Base-by-base conservation (phyloP, 2,888 invertebrate species). In the Leucophora obtusa region DNA sequence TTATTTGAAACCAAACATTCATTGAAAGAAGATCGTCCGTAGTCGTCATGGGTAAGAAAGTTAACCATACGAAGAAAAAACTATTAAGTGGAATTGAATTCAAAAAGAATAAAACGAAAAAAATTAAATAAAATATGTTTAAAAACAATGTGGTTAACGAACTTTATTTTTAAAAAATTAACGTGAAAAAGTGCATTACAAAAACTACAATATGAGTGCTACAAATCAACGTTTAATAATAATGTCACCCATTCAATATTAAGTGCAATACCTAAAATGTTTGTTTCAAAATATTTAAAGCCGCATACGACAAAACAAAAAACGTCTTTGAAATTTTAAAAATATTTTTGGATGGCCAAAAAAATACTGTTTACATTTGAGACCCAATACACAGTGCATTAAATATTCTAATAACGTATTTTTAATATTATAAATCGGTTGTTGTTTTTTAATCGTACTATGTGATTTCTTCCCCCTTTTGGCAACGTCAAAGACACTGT, bases 401-500 rank as follows among this genome's bases (percentile, higher is more conserved):
- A 72, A 59, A 76, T 75, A 82, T 83, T 83, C 82, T 65, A 60
- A 28, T 68, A 68, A 71, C 82, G 81, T 82, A 51, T 80, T 59
- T 68, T 43, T 2, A 51, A 38, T 21, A 71, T 68, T 56, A 76
- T 47, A 43, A 69, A 71, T 73, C 15, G 50, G 18, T 58, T 69
- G 69, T 47, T 66, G n/a, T n/a, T 65, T 21, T 54, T 21, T 21
- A 21, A 21, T 54, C 33, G 15, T 59, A 59, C 11, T 33, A 43
- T 66, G n/a, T 47, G 51, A 66, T 66, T 71, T 65, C 73, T 77
- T 73, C 59, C 72, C 62, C n/a, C 70, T 83, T 82, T 83, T 83
- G 83, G 82, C 82, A 83, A 71, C 77, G 72, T 66, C 79, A 83
- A 82, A 82, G 79, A 33, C 82, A 82, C 73, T 47, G 51, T 68